Evolutionary conservation across 2,888 invertebrate species (phyloP).

Genomic region (Microchrysa polita): DNA sequence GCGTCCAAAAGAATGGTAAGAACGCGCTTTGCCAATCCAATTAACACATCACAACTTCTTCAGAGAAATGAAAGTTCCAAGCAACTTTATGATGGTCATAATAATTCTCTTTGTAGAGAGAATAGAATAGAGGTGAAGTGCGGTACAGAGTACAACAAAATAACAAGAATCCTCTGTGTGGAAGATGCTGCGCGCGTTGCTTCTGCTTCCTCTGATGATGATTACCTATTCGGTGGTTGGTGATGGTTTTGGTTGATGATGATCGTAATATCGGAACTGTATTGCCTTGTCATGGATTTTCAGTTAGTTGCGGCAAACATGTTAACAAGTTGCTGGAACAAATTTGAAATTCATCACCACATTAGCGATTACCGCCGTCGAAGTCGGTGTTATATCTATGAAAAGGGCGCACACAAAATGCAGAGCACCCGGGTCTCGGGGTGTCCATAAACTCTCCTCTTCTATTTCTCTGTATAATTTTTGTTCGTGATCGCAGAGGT

Average conservation of each 20-base stretch:
- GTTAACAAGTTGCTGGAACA: constrained; percentile 43
- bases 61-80: not conserved
- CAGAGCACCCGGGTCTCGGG: no score
- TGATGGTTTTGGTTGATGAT: not conserved
- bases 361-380: constrained; percentile 32
- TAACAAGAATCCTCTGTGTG: no score
- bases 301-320: constrained; percentile 41
- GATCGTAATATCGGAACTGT: constrained; percentile 38
- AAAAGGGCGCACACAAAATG: no score
- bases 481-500: no score
- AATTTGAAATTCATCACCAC: constrained; percentile 43
- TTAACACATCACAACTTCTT: constrained; percentile 38
- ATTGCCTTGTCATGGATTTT: constrained; percentile 38
- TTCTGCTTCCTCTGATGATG: no score
- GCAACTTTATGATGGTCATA: not conserved
- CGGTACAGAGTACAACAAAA: not conserved
- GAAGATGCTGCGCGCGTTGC: no score
- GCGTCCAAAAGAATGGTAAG: constrained; percentile 3
- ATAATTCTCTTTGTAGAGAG: not conserved
- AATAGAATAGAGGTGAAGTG: not conserved
- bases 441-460: no score
- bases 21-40: constrained; percentile 24
- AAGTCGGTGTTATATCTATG: not conserved
- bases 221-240: no score
- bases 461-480: no score